A percentile compares a stretch with the other conserved stretches of the same genome.
Conservation (phyloP, 2,888 invertebrate genomes). For the Drosophila greeni region DNA sequence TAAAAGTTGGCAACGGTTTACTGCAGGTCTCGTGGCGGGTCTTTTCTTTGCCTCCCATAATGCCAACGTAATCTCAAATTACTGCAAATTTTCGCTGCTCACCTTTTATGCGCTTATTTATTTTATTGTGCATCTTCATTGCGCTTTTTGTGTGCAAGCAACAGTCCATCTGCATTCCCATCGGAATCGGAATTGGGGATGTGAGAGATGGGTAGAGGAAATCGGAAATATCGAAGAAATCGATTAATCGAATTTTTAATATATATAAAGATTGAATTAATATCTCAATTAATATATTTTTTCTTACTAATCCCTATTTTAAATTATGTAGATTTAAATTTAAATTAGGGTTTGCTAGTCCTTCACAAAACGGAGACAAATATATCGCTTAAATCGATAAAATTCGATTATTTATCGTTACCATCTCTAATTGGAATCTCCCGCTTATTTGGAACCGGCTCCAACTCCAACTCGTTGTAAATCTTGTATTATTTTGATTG, state of each 20-base stretch:
- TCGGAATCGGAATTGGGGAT: conserved; percentile 11
- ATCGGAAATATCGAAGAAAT: not conserved
- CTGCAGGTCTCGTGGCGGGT: conserved; percentile 28
- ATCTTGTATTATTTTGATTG: conserved; percentile 64
- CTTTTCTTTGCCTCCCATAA: conserved; percentile 43
- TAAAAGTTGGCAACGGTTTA: conserved; percentile 55
- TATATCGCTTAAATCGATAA: not conserved
- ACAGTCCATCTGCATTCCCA: conserved; percentile 17
- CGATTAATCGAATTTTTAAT: not conserved
- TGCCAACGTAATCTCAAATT: conserved; percentile 68
- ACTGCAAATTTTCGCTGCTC: conserved; percentile 64
- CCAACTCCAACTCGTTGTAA: conserved; percentile 30
- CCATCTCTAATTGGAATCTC: conserved; percentile 12
- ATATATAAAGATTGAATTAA: not conserved
- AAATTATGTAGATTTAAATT: not conserved
- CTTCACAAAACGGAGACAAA: not conserved
- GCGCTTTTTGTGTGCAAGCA: conserved; percentile 28
- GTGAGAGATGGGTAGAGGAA: not conserved
- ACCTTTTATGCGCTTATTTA: conserved; percentile 54
- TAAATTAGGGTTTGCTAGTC: no score
- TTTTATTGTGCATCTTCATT: conserved; percentile 60
- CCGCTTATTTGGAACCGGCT: conserved; percentile 4
- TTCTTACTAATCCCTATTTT: not conserved
- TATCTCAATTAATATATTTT: not conserved
- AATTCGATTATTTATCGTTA: not conserved